Base-by-base conservation (phyloP, 2,797 vertebrate species). In the Otus scops region DNA sequence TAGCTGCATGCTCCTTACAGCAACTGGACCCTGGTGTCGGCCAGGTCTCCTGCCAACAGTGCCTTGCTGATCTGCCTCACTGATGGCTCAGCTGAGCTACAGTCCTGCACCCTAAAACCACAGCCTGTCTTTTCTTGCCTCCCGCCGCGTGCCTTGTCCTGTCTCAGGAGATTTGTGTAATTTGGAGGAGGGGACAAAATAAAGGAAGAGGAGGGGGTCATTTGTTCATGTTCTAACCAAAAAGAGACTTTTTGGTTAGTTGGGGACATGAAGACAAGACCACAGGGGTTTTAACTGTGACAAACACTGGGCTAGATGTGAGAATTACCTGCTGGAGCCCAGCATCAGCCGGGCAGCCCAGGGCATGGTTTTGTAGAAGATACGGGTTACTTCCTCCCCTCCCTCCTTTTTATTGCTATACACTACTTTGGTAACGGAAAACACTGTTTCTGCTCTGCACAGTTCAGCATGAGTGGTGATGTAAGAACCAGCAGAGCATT, bases 41-140 rank as follows among this genome's bases (percentile, higher is more conserved):
- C 38, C 1, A 2, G 26, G 26, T 63, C n/a, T 87, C n/a, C 75
- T 47, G 60, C 86, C 92, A 63, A 9, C 5, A 9, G 94, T 98
- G 97, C 97, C 98, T 97, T 96, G 67, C 69, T 86, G 61, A 79
- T 45, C 68, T 85, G 69, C 61, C 36, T 27, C 79, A 45, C 65
- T 2, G 6, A 7, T 17, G 41, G 60, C 59, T 65, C 3, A 3
- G 32, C 61, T 43, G 59, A 78, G 56, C 43, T 2, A 4, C 56
- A 83, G 85, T 56, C 70, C 10, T 26, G 24, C 17, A 41, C 65
- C 45, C 54, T 38, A 39, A 73, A 94, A 32, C 30, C 77, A 81
- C 59, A 63, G 51, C 38, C 80, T 65, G 6, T 12, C 21, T 71
- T 56, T 45, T 59, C 45, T 64, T 26, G 41, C 74, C 20, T 73